Evolutionary conservation across 2,113 vertebrate genomes (phyloP).

Genomic region (Myanophis thanlyinensis): DNA sequence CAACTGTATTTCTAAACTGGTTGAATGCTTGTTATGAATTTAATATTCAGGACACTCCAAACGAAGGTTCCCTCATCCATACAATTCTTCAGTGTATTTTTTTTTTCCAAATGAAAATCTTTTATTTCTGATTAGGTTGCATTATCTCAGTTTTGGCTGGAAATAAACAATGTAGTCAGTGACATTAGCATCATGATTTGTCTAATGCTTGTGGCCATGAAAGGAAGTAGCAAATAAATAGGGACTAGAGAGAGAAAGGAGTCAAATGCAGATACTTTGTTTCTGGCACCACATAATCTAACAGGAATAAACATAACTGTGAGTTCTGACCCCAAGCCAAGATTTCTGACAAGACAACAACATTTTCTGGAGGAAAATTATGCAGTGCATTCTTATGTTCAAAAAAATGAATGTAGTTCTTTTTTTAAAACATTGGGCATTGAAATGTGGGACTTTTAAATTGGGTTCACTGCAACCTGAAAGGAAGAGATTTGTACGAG

Average conservation of each 20-base stretch:
- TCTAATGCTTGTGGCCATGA: background rate
- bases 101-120: background rate
- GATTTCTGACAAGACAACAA: background rate
- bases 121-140: background rate
- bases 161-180: background rate
- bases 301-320: background rate
- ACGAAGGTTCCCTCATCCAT: background rate
- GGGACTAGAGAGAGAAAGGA: background rate
- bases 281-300: background rate
- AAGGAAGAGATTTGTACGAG: background rate
- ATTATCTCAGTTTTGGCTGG: background rate
- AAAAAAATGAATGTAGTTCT: background rate
- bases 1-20: slow-evolving; percentile 47
- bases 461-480: background rate
- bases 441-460: background rate
- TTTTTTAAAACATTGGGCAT: background rate
- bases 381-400: background rate
- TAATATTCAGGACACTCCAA: slow-evolving; percentile 26
- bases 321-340: background rate
- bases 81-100: slow-evolving; percentile 3
- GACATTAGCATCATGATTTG: background rate
- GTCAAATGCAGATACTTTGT: background rate
- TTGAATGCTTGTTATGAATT: slow-evolving; percentile 35
- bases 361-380: background rate
- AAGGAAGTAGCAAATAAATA: background rate